Evolutionary conservation across 2,113 vertebrate species (phyloP).

Genomic region (Bujurquina vittata): DNA sequence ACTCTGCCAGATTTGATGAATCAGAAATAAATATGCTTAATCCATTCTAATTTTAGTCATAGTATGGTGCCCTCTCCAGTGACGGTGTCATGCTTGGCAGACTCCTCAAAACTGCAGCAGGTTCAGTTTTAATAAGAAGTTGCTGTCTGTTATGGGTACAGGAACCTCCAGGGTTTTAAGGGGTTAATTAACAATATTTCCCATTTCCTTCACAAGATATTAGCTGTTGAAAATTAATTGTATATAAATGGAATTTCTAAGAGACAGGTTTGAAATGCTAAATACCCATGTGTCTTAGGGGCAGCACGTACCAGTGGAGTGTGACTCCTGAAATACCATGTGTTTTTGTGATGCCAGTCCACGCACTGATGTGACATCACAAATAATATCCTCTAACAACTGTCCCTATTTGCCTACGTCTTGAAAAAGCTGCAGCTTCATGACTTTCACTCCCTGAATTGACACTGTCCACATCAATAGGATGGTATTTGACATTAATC

Average conservation of each 20-base stretch:
- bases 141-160: background rate
- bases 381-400: background rate
- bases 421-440: background rate
- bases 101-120: background rate
- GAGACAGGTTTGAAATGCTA: background rate
- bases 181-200: background rate
- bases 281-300: background rate
- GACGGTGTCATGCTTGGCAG: background rate
- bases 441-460: background rate
- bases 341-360: too few relatives aligned
- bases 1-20: background rate
- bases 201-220: background rate
- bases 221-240: background rate
- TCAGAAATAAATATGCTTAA: background rate
- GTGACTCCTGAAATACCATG: background rate
- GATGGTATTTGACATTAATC: too few relatives aligned
- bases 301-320: background rate
- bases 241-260: slow-evolving; percentile 5
- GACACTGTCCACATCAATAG: background rate
- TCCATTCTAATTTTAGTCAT: background rate
- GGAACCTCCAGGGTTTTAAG: background rate
- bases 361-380: background rate
- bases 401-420: background rate
- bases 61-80: background rate
- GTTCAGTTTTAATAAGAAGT: slow-evolving; percentile 1